A percentile compares a stretch with the other conserved stretches of the same genome.
These are phyloP conservation scores for Proales similis DNA, from an alignment of 1,140 invertebrate genomes.

Conservation along the genomic window DNA sequence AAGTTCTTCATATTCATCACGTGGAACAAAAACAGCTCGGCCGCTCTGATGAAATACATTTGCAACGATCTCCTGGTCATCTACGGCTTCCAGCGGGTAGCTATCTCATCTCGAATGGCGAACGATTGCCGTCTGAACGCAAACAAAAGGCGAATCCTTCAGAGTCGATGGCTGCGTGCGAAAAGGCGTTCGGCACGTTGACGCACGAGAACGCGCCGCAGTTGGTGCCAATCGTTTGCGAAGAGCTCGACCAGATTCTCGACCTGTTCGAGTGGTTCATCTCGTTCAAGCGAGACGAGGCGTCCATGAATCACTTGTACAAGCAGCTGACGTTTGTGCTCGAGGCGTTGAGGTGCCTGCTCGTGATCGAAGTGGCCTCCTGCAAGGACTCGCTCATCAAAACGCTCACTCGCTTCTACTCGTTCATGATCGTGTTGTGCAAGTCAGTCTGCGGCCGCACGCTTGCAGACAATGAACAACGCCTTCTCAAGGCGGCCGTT, in stretches of 20 bases:
- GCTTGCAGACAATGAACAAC: conserved; percentile 28
- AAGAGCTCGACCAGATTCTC: conserved; percentile 13
- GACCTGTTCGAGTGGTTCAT: conserved; percentile 27
- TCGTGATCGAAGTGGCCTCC: conserved; percentile 10
- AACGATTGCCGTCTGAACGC: no score
- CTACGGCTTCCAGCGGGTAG: conserved; percentile 1
- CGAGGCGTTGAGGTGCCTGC: conserved; percentile 9
- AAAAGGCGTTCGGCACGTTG: no score
- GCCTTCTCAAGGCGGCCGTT: conserved; percentile 5
- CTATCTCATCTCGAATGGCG: conserved; percentile 13
- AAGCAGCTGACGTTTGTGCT: conserved; percentile 26
- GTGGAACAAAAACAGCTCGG: conserved; percentile 36
- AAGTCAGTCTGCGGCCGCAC: background rate
- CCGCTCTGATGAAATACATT: conserved; percentile 30
- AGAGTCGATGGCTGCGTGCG: no score
- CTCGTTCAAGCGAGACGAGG: conserved; percentile 31
- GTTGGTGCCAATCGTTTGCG: conserved; percentile 17
- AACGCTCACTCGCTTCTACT: conserved; percentile 7
- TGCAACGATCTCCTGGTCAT: conserved; percentile 29
- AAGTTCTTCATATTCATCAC: conserved; percentile 37
- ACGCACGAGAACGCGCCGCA: conserved; percentile 10
- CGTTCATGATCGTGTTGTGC: conserved; percentile 29
- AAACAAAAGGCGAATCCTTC: no score
- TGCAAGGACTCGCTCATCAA: conserved; percentile 13
- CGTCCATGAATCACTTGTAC: conserved; percentile 15